These are phyloP conservation scores for Ailurus styani DNA, from an alignment of 2,113 vertebrate species.

Conservation along the genomic window DNA sequence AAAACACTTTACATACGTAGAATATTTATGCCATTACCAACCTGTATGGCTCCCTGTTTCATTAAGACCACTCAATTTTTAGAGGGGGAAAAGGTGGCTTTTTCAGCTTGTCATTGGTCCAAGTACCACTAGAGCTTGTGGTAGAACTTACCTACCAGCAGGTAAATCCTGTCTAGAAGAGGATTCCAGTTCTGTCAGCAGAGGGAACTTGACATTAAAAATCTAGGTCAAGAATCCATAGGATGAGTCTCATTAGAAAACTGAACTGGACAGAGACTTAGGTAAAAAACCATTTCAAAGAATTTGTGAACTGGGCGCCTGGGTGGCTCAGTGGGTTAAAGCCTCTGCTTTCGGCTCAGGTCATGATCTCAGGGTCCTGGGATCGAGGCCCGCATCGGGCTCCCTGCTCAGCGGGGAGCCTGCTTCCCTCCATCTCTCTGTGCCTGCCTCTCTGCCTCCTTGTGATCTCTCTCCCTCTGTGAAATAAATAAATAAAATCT, in stretches of 20 bases:
- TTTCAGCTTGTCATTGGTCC: neutral
- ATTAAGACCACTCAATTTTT: neutral
- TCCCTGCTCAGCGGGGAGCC: too few species aligned
- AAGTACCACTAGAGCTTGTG: neutral
- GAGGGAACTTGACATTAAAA: neutral
- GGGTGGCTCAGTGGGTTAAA: too few species aligned
- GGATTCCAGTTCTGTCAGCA: neutral
- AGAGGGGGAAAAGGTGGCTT: neutral
- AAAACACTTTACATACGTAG: neutral
- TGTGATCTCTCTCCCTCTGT: too few species aligned
- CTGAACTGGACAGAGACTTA: neutral
- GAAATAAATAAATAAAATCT: too few species aligned
- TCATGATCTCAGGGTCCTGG: too few species aligned
- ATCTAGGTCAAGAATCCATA: neutral
- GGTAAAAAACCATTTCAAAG: neutral
- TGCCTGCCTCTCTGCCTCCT: too few species aligned
- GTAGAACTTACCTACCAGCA: neutral
- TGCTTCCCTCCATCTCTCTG: too few species aligned
- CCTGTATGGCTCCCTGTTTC: neutral
- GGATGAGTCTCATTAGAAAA: neutral
- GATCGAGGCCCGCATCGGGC: too few species aligned
- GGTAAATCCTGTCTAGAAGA: neutral
- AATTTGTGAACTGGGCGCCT: too few species aligned
- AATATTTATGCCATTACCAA: neutral
- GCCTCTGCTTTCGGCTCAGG: too few species aligned